These are phyloP conservation scores for Solenopsis fugax DNA, from an alignment of 1,140 invertebrate genomes.

Conservation along the genomic window DNA sequence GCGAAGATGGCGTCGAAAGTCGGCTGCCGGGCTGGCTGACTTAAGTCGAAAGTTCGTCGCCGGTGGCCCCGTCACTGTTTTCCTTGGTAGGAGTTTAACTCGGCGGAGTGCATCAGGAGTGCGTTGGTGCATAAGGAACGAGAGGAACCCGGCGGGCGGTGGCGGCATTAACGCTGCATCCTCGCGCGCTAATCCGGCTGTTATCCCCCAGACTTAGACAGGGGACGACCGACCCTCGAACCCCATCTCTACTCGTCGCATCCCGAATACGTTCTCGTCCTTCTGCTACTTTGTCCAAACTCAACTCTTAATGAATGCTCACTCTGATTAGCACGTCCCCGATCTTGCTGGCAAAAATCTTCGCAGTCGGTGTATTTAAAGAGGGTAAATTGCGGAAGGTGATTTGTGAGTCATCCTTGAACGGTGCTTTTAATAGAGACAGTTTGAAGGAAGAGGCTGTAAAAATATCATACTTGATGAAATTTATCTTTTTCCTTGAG, in stretches of 20 bases:
- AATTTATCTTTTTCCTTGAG: not conserved
- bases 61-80: slow-evolving; percentile 63
- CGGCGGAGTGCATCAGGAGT: slow-evolving; percentile 48
- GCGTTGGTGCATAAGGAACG: slow-evolving; percentile 65
- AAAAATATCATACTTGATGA: not conserved
- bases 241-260: slow-evolving; percentile 38
- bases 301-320: slow-evolving; percentile 39
- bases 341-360: slow-evolving; percentile 32
- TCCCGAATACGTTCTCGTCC: slow-evolving; percentile 30
- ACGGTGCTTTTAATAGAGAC: not conserved
- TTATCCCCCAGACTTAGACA: slow-evolving; percentile 73
- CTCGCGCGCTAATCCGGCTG: slow-evolving; percentile 70
- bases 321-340: slow-evolving; percentile 34
- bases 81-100: slow-evolving; percentile 71
- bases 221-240: slow-evolving; percentile 64
- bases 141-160: slow-evolving; percentile 20
- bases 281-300: slow-evolving; percentile 28
- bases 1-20: slow-evolving; percentile 54
- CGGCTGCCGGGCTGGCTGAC: slow-evolving; percentile 35
- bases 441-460: not conserved
- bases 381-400: not conserved
- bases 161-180: slow-evolving; percentile 69
- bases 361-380: slow-evolving; percentile 2
- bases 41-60: slow-evolving; percentile 66
- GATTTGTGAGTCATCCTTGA: not conserved